Base-by-base conservation (phyloP, 2,888 invertebrate genomes). In the Caenorhabditis panamensis region DNA sequence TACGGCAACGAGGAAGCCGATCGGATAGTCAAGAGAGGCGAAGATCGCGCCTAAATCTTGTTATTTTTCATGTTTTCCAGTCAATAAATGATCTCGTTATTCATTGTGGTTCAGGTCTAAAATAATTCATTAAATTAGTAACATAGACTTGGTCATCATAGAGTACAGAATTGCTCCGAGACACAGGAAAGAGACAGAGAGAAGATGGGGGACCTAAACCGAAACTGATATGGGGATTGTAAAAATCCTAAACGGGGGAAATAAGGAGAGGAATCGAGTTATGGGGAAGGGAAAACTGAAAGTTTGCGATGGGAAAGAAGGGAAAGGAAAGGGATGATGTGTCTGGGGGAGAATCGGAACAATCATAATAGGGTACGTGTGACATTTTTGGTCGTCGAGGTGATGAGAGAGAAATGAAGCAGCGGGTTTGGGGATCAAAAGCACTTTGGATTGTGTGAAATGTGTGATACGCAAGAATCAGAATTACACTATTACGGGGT, bases 191-290 rank as follows among this genome's bases (percentile, higher is more conserved):
- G 58, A 37, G 26, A 26, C 3, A 53, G 16, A 53, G 53, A 53
- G 16, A 53, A 53, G 41, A 41, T 3, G 41, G 13, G 51, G 3
- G 51, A 51, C 51, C 24, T 51, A 51, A 49, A 51, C 51, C 51
- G 51, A 51, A 58, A 58, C 22, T 58, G 58, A 58, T 58, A 58
- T 58, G 58, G 37, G 37, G 24, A 9, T 9, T 22, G 6, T 11
- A 1, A 13, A 24, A 13, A 24, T 49, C 5, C 9, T 4, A 31
- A 4, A 31, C 5, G 31, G 9, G 9, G 31, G 31, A 9, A 16
- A 16, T 13, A 6, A 16, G 41, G 41, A 41, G 13, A 13, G 41
- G 41, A 16, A 41, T 13, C 13, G 41, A 41, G 13, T 41, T 41
- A 11, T 36, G 6, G 5, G 11, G 36, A 36, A 11, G 3, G 18